Evolutionary conservation across 2,797 vertebrate species (phyloP).

Genomic region (Emydoidea blandingii): DNA sequence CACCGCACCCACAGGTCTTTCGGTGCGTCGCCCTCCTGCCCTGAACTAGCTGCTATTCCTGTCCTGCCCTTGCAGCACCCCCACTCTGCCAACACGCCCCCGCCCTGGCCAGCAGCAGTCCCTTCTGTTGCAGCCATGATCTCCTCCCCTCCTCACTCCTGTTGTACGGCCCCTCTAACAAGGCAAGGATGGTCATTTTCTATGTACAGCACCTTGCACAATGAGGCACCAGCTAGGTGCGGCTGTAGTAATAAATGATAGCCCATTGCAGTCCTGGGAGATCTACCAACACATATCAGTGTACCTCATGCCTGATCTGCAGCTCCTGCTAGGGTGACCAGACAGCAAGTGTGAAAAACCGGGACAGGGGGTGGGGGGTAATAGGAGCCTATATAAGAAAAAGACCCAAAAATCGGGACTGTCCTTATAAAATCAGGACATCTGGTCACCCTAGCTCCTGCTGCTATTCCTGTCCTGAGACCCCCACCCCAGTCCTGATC

Average conservation of each 20-base stretch:
- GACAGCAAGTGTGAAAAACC: no score
- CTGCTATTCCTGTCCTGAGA: not conserved
- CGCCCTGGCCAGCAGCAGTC: not conserved
- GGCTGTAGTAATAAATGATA: not conserved
- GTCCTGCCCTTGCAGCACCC: not conserved
- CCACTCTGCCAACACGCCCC: not conserved
- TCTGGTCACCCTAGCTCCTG: no score
- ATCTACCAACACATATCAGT: not conserved
- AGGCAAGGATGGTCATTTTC: not conserved
- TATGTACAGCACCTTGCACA: not conserved
- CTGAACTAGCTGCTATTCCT: not conserved
- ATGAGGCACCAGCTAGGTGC: not conserved
- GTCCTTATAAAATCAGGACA: no score
- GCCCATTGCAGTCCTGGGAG: not conserved
- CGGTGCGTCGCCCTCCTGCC: not conserved
- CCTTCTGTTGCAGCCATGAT: not conserved
- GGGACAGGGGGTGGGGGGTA: no score
- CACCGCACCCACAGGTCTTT: not conserved
- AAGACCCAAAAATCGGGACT: no score
- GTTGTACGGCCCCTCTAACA: not conserved
- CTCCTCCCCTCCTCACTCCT: not conserved
- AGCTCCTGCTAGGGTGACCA: no score
- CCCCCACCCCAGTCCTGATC: not conserved
- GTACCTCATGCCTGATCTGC: not conserved
- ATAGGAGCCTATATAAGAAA: no score